Evolutionary conservation across 64 coral and sea anemone species (phyloP).

Genomic region (Exaiptasia diaphana): DNA sequence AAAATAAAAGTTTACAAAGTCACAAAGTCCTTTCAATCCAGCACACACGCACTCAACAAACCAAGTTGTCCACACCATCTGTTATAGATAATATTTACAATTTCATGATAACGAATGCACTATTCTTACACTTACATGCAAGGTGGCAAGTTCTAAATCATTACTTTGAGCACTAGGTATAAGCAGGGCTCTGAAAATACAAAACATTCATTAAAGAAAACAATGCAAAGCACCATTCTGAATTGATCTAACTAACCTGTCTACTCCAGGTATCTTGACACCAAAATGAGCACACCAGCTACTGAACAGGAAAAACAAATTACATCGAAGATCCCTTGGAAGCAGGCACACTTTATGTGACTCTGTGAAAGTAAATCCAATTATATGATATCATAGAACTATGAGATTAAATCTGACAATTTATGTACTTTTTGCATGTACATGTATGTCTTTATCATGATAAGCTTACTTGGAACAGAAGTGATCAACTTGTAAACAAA

Average conservation of each 20-base stretch:
- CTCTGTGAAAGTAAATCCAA: slow-evolving; percentile 26
- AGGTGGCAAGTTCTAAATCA: slow-evolving; percentile 90
- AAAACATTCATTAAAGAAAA: background rate
- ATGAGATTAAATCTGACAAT: background rate
- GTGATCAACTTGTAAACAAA: slow-evolving; percentile 97
- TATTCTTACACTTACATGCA: slow-evolving; percentile 70
- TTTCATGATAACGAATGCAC: no score
- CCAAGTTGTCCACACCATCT: no score
- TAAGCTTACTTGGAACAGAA: slow-evolving; percentile 76
- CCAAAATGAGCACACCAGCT: slow-evolving; percentile 93
- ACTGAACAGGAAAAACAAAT: slow-evolving; percentile 89
- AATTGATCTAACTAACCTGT: slow-evolving; percentile 42
- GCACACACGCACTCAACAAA: no score
- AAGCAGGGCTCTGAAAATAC: slow-evolving; percentile 57
- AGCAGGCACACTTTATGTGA: slow-evolving; percentile 51
- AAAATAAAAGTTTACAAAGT: no score
- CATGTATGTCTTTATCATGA: background rate
- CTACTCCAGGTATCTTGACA: slow-evolving; percentile 53
- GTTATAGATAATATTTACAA: no score
- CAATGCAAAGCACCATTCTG: background rate
- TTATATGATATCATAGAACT: background rate
- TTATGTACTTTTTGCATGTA: background rate
- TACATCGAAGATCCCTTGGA: slow-evolving; percentile 70
- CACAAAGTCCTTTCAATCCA: no score
- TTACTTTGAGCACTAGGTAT: slow-evolving; percentile 87